These are phyloP conservation scores for Temnopleurus reevesii DNA, from an alignment of 53 echinoderm and acorn worm genomes.

Conservation along the genomic window DNA sequence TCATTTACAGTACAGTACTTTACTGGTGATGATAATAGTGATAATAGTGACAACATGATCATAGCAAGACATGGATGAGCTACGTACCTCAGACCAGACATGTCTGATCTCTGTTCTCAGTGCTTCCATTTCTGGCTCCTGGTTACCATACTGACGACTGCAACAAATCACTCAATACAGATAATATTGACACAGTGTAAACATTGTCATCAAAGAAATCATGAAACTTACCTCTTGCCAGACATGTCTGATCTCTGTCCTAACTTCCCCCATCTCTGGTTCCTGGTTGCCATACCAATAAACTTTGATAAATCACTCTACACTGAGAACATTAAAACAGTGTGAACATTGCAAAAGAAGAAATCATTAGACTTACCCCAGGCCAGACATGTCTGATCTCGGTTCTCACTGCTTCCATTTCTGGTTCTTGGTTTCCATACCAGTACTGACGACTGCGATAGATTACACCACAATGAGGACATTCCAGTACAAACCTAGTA, in stretches of 20 bases:
- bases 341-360: conserved; percentile 90
- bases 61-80: too few species aligned
- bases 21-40: too few species aligned
- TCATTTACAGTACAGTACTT: too few species aligned
- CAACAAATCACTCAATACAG: conserved; percentile 86
- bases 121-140: conserved; percentile 80
- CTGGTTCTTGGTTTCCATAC: conserved; percentile 95
- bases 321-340: too few species aligned
- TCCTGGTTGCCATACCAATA: conserved; percentile 96
- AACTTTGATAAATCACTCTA: conserved; percentile 89
- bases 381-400: conserved; percentile 97
- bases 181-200: too few species aligned
- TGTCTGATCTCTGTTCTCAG: conserved; percentile 89
- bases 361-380: conserved; percentile 83
- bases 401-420: conserved; percentile 86
- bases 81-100: conserved; percentile 94
- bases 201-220: too few species aligned
- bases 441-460: conserved; percentile 91
- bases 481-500: conserved; percentile 89
- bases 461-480: conserved; percentile 91
- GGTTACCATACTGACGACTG: conserved; percentile 82
- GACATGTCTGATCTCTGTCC: conserved; percentile 93
- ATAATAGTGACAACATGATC: too few species aligned
- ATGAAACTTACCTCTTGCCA: conserved; percentile 95
- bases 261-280: conserved; percentile 84